phyloP scores from a whole-genome alignment of 2,113 vertebrate genomes.

The Poeciliopsis occidentalis region DNA sequence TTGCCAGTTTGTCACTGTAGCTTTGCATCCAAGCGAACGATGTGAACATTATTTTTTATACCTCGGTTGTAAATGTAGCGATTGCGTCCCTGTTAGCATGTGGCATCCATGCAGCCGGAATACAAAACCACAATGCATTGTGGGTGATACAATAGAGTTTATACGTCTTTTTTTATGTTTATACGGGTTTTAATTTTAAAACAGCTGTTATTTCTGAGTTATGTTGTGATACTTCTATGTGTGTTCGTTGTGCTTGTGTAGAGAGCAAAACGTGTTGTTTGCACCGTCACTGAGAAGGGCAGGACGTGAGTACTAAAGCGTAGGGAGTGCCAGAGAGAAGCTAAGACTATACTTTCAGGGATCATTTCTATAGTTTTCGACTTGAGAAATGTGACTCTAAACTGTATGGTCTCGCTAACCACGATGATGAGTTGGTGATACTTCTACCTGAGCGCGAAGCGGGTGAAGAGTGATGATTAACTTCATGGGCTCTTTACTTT shows the following conservation, averaged over 20 bases:
- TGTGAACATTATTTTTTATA: rapidly evolving
- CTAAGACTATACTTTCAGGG: constrained; percentile 79
- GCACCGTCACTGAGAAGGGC: constrained; percentile 1
- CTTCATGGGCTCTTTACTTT: not conserved
- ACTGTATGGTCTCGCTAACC: constrained; percentile 62
- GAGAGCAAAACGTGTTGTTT: too few species aligned
- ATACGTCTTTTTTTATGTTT: not conserved
- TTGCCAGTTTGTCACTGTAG: rapidly evolving
- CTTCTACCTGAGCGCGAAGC: constrained; percentile 64
- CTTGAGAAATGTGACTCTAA: constrained; percentile 72
- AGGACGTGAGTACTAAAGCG: rapidly evolving
- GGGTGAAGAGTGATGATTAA: not conserved
- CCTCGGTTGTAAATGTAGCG: rapidly evolving
- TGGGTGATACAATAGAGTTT: constrained; percentile 21
- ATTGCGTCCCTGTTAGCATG: not conserved
- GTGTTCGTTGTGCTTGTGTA: not conserved
- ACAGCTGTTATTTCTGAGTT: not conserved
- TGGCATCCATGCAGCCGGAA: not conserved
- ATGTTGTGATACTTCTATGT: not conserved
- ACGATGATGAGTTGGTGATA: constrained; percentile 63
- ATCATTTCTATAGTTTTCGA: constrained; percentile 76
- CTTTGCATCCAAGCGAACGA: rapidly evolving
- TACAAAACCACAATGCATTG: constrained; percentile 9
- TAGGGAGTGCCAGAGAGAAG: rapidly evolving
- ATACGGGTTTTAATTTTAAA: not conserved